These are phyloP conservation scores for Psilanteris sp. DNA, from an alignment of 1,140 invertebrate genomes.

Conservation along the genomic window DNA sequence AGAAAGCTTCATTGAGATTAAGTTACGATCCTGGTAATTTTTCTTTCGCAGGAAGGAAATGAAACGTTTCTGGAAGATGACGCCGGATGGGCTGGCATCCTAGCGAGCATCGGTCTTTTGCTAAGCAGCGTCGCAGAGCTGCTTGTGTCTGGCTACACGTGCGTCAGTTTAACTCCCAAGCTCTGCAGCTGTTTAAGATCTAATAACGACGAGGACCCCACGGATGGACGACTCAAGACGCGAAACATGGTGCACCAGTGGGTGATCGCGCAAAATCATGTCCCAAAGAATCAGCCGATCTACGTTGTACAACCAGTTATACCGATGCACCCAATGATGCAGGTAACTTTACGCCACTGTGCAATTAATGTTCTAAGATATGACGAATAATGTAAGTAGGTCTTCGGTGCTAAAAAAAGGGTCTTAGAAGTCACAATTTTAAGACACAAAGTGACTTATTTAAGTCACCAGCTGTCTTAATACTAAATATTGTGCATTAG, in stretches of 20 bases:
- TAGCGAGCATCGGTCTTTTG: constrained; percentile 75
- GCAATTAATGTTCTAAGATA: too few species aligned
- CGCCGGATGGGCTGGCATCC: constrained; percentile 71
- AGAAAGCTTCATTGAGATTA: constrained; percentile 4
- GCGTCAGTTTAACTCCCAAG: constrained; percentile 74
- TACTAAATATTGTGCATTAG: too few species aligned
- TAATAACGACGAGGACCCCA: constrained; percentile 57
- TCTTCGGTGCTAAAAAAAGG: too few species aligned
- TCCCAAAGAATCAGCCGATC: constrained; percentile 74
- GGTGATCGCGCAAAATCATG: constrained; percentile 75
- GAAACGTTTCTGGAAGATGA: constrained; percentile 65
- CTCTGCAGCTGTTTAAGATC: constrained; percentile 73
- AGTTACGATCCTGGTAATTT: background rate
- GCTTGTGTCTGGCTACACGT: constrained; percentile 75
- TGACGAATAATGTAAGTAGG: too few species aligned
- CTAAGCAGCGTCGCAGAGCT: constrained; percentile 73
- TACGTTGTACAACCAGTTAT: constrained; percentile 75
- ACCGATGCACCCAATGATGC: constrained; percentile 75
- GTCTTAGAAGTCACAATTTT: too few species aligned
- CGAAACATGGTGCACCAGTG: constrained; percentile 78
- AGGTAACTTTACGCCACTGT: constrained; percentile 72
- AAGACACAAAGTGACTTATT: too few species aligned
- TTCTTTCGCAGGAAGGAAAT: constrained; percentile 64
- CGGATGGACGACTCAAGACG: constrained; percentile 71
- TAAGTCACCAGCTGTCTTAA: too few species aligned